Evolutionary conservation across 2,888 invertebrate species (phyloP).

Genomic region (Trimorus sp.): DNA sequence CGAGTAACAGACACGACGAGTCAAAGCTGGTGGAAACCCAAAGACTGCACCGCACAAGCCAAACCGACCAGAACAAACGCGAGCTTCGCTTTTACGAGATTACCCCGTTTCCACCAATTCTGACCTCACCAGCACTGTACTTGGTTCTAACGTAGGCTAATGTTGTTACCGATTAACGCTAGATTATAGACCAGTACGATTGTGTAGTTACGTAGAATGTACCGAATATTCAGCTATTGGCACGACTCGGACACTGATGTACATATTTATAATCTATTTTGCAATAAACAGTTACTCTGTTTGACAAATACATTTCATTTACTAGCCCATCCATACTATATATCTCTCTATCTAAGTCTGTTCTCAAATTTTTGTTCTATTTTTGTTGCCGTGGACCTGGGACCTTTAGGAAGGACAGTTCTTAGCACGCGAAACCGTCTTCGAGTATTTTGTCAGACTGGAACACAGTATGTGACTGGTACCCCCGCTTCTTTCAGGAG

Average conservation of each 20-base stretch:
- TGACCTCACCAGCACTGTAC: slow-evolving; percentile 36
- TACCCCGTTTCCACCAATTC: slow-evolving; percentile 13
- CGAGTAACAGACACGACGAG: slow-evolving; percentile 24
- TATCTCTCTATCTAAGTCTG: slow-evolving; percentile 26
- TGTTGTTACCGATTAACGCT: slow-evolving; percentile 49
- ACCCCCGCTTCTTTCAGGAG: too few species aligned
- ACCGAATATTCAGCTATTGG: slow-evolving; percentile 80
- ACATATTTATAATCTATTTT: slow-evolving; percentile 80
- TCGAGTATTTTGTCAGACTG: too few species aligned
- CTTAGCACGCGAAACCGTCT: too few species aligned
- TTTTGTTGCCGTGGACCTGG: not conserved
- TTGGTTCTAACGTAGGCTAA: slow-evolving; percentile 46
- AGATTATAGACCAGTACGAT: slow-evolving; percentile 36
- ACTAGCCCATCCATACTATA: slow-evolving; percentile 73
- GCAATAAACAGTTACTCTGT: slow-evolving; percentile 81
- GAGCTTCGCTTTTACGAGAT: not conserved
- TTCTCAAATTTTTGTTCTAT: not conserved
- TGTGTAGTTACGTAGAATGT: slow-evolving; percentile 29
- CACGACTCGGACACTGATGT: slow-evolving; percentile 80
- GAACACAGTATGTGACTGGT: too few species aligned
- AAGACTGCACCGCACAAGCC: too few species aligned
- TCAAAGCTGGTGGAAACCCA: slow-evolving; percentile 28
- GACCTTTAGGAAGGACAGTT: too few species aligned
- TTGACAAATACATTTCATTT: slow-evolving; percentile 80
- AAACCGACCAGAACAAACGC: not conserved